Conservation (phyloP, 37 sponge, comb jelly and placozoan genomes). For the Aphrocallistes beatrix region DNA sequence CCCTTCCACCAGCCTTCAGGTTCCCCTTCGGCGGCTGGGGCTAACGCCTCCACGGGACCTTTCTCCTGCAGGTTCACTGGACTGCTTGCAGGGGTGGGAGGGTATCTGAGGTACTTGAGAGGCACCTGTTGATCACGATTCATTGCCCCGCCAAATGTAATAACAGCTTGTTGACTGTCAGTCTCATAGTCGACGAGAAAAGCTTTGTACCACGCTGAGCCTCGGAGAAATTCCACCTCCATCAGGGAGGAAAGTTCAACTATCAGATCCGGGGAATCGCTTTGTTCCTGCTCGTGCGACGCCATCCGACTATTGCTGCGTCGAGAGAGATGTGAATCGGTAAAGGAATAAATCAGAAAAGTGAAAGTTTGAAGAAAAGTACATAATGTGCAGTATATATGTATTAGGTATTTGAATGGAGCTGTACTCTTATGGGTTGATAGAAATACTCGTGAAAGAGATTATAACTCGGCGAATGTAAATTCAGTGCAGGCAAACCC, state of each 20-base stretch:
- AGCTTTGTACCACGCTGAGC: background rate
- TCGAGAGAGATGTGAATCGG: background rate
- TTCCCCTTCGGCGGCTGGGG: slow-evolving; percentile 60
- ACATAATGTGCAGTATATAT: background rate
- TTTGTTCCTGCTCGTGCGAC: background rate
- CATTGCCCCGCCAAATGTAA: background rate
- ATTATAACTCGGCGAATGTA: no score
- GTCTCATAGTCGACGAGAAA: slow-evolving; percentile 1
- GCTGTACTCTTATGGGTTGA: background rate
- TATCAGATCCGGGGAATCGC: background rate
- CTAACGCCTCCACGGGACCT: slow-evolving; percentile 34
- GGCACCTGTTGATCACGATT: slow-evolving; percentile 5
- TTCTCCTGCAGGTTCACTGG: slow-evolving; percentile 5
- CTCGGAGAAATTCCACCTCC: slow-evolving; percentile 14
- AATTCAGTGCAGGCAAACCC: no score
- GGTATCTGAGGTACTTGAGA: background rate
- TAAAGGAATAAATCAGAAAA: slow-evolving; percentile 9
- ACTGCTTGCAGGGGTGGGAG: background rate
- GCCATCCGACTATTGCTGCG: background rate
- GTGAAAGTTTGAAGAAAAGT: slow-evolving; percentile 8
- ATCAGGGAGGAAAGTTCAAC: background rate
- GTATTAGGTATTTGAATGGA: background rate
- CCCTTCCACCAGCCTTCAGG: slow-evolving; percentile 73
- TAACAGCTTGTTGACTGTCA: slow-evolving; percentile 1
- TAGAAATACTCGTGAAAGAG: background rate